Evolutionary conservation across 2,888 invertebrate species (phyloP), one percentile per base, ranked within the genome.

Genomic region (Phlogophora meticulosa): DNA sequence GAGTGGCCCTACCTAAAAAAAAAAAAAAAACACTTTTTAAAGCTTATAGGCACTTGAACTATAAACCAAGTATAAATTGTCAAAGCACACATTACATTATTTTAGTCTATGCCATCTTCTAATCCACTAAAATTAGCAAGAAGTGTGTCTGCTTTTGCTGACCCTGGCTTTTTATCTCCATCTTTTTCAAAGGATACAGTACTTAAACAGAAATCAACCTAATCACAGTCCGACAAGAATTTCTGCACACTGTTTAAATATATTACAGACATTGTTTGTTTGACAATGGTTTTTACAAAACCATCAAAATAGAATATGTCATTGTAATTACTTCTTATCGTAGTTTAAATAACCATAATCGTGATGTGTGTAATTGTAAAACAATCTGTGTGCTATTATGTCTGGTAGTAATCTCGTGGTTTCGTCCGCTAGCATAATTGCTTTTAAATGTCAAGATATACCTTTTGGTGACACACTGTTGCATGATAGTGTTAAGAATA

Each of bases 271-370:
- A 48, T 59, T 58, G 60, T 75, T 52, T 56, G 61, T 48, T 57
- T 51, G 38, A 72, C 65, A 77, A 80, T 66, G 62, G 59, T 71
- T 65, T 78, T 65, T 62, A 80, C 80, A 77, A 70, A 77, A 80
- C 56, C 69, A 76, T 76, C 75, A 68, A 81, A 71, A 66, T 75
- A 49, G 63, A 64, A 66, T 74, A 73, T 80, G 74, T 75, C 75
- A 65, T 74, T 56, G 72, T 82, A 78, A 82, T 82, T 78, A 81
- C 71, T 72, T 73, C 76, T 82, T 81, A 83, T 86, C 82, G 67
- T 67, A 73, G 72, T 76, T 81, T 81, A 76, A 83, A 80, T 67
- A 78, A 76, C 62, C 59, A 67, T 72, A 79, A 80, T 83, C 79
- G 73, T 69, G 67, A 71, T 67, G 66, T 72, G 74, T 81, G 70